Conservation (phyloP, 2,797 vertebrate genomes). For the Protonibea diacanthus region DNA sequence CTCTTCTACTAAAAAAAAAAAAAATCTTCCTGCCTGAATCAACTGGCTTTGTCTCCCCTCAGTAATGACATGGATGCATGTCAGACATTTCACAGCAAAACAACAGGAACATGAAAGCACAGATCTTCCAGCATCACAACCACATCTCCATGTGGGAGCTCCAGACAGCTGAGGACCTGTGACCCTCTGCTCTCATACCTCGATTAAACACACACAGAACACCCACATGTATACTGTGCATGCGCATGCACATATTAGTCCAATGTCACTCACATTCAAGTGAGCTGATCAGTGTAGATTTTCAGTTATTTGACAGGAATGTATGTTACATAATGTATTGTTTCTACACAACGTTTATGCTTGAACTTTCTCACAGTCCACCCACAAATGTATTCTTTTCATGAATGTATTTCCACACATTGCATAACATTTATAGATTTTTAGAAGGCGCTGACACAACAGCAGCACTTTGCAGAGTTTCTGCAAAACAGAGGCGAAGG, state of each 20-base stretch:
- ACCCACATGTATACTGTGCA: neutral
- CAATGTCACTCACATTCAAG: constrained; percentile 20
- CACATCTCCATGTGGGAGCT: constrained; percentile 44
- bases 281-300: constrained; percentile 21
- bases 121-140: constrained; percentile 37
- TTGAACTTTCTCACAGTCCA: constrained; percentile 70
- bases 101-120: constrained; percentile 27
- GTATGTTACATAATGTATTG: constrained; percentile 68
- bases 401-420: constrained; percentile 79
- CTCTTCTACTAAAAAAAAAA: too few relatives aligned
- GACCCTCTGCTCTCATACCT: constrained; percentile 16
- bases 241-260: neutral
- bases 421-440: constrained; percentile 74
- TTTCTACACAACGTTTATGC: constrained; percentile 60
- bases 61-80: neutral
- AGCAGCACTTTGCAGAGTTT: constrained; percentile 43
- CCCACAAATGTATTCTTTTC: constrained; percentile 80
- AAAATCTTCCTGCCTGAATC: neutral
- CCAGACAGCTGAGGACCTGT: constrained; percentile 44
- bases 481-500: constrained; percentile 15
- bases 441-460: constrained; percentile 56
- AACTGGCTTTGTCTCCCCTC: neutral
- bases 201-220: neutral
- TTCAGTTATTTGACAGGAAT: constrained; percentile 47
- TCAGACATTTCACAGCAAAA: constrained; percentile 23